phyloP scores from a whole-genome alignment of 2,888 invertebrate genomes.

The Aspidiotus destructor region DNA sequence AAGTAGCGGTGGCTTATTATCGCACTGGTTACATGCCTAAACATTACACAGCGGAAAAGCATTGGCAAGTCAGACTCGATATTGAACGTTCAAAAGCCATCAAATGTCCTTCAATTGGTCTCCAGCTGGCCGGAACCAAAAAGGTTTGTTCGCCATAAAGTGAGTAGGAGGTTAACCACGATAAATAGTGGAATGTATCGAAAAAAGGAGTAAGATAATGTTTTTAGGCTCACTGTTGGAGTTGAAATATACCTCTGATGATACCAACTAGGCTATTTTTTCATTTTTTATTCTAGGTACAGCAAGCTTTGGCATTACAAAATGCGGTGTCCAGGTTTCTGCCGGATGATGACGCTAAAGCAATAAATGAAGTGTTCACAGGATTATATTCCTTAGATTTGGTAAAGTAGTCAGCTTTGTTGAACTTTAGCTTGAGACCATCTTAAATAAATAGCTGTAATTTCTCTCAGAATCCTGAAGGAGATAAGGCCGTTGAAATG shows the following conservation, averaged over 20 bases:
- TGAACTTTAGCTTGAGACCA: conserved; percentile 47
- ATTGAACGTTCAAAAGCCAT: conserved; percentile 84
- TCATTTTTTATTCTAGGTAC: conserved; percentile 48
- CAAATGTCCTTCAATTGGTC: conserved; percentile 90
- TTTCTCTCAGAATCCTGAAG: conserved; percentile 48
- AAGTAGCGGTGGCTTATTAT: conserved; percentile 84
- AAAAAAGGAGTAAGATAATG: conserved; percentile 27
- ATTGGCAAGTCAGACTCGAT: conserved; percentile 72
- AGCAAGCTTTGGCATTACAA: conserved; percentile 72
- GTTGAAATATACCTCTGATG: too few relatives aligned
- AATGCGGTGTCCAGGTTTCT: conserved; percentile 67
- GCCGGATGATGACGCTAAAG: conserved; percentile 52
- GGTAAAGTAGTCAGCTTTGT: conserved; percentile 42
- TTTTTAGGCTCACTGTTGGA: conserved; percentile 44
- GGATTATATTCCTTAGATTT: conserved; percentile 83
- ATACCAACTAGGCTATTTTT: too few relatives aligned
- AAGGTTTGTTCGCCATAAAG: conserved; percentile 47
- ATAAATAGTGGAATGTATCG: too few relatives aligned
- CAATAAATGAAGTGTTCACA: conserved; percentile 73
- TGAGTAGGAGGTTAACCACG: too few relatives aligned
- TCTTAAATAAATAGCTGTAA: background rate
- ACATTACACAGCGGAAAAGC: conserved; percentile 66
- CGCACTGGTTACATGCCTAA: conserved; percentile 81
- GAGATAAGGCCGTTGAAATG: conserved; percentile 68
- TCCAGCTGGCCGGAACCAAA: conserved; percentile 89